phyloP scores from a whole-genome alignment of 2,888 invertebrate genomes.

The Sphaeridia pumilis region DNA sequence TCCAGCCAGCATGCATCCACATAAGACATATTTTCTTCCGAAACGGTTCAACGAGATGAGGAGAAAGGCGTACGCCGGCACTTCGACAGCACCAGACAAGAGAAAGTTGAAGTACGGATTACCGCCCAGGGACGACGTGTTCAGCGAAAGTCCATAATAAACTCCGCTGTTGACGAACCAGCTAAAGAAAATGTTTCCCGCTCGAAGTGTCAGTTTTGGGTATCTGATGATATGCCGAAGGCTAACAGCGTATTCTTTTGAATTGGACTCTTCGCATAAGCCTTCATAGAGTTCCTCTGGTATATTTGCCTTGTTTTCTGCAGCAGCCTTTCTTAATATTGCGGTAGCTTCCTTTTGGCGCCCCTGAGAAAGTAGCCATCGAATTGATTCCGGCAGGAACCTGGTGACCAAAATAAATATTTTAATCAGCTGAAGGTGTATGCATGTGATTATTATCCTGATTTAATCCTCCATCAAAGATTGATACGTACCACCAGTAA shows the following conservation, averaged over 20 bases:
- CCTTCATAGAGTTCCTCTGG: constrained; percentile 47
- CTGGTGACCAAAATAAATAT: constrained; percentile 37
- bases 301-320: constrained; percentile 49
- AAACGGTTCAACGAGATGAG: constrained; percentile 55
- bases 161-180: constrained; percentile 68
- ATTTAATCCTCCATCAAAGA: too few relatives aligned
- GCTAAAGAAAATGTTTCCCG: constrained; percentile 53
- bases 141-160: constrained; percentile 67
- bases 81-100: constrained; percentile 61
- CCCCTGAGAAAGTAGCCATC: constrained; percentile 58
- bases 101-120: constrained; percentile 61
- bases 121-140: constrained; percentile 57
- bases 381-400: constrained; percentile 60
- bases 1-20: constrained; percentile 49
- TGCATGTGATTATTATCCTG: not conserved
- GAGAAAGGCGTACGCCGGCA: constrained; percentile 57
- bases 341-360: constrained; percentile 51
- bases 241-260: constrained; percentile 14
- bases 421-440: too few relatives aligned
- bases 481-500: constrained; percentile 53
- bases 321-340: constrained; percentile 52
- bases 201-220: constrained; percentile 45
- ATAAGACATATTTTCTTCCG: constrained; percentile 57
- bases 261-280: constrained; percentile 23
- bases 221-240: constrained; percentile 43